These are phyloP conservation scores for Xiphophorus couchianus DNA, from an alignment of 2,113 vertebrate species.

Conservation along the genomic window DNA sequence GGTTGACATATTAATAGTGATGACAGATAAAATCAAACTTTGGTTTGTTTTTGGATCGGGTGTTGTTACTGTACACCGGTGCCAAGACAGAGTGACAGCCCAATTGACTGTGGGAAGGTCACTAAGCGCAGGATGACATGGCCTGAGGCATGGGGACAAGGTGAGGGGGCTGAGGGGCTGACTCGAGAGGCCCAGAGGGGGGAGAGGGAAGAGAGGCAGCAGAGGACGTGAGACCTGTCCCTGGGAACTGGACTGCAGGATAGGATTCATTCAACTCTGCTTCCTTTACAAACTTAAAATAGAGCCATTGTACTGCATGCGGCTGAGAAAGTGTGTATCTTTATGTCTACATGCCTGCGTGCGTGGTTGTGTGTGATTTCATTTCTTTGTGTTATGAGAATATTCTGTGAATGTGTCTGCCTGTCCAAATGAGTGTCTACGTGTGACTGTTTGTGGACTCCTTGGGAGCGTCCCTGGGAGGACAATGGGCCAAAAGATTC, in stretches of 20 bases:
- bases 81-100: constrained; percentile 49
- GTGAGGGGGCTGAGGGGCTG: constrained; percentile 78
- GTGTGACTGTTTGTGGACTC: constrained; percentile 90
- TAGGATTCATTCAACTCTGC: constrained; percentile 99
- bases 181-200: constrained; percentile 86
- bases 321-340: constrained; percentile 87
- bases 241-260: constrained; percentile 99
- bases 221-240: constrained; percentile 93
- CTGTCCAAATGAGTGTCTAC: constrained; percentile 80
- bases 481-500: constrained; percentile 90
- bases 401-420: constrained; percentile 51
- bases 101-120: constrained; percentile 72
- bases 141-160: constrained; percentile 51
- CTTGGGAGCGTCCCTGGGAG: constrained; percentile 90
- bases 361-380: constrained; percentile 42
- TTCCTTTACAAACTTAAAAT: constrained; percentile 99
- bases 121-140: constrained; percentile 54
- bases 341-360: constrained; percentile 61
- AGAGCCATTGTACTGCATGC: constrained; percentile 98
- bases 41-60: constrained; percentile 32
- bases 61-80: constrained; percentile 42
- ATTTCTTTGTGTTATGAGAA: constrained; percentile 53
- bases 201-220: constrained; percentile 84
- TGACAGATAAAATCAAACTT: constrained; percentile 35
- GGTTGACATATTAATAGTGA: constrained; percentile 55